Percentiles rank a stretch among this genome's conserved stretches.
Evolutionary conservation across 2,888 invertebrate species (phyloP).

Genomic region (Lottia gigantea): DNA sequence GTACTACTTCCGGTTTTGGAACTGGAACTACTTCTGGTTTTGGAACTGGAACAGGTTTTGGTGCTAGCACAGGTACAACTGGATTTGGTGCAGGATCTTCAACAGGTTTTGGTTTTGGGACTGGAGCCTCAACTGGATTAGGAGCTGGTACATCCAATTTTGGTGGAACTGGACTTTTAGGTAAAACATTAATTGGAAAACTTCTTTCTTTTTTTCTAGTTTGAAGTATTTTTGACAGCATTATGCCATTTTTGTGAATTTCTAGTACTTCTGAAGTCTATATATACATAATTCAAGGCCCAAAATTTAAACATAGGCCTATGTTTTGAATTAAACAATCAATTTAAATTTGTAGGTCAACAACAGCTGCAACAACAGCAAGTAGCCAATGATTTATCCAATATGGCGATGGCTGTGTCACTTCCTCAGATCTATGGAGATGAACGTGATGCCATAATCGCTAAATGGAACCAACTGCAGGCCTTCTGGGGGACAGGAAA

Average conservation of each 20-base stretch:
- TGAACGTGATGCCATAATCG: constrained; percentile 91
- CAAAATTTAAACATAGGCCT: too few species aligned
- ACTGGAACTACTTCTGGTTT: constrained; percentile 27
- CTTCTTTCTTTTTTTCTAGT: too few species aligned
- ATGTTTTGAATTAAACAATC: neutral
- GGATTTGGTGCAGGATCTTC: constrained; percentile 33
- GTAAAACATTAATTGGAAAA: constrained; percentile 12
- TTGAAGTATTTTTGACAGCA: too few species aligned
- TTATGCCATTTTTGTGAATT: too few species aligned
- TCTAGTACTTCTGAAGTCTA: too few species aligned
- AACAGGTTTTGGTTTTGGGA: constrained; percentile 21
- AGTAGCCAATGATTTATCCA: constrained; percentile 44
- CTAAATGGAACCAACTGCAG: constrained; percentile 95
- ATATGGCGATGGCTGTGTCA: constrained; percentile 65
- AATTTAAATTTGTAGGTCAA: constrained; percentile 5
- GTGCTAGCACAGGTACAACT: constrained; percentile 24
- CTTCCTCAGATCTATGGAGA: constrained; percentile 83
- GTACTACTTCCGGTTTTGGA: constrained; percentile 29
- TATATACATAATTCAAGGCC: too few species aligned
- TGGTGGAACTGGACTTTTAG: constrained; percentile 18
- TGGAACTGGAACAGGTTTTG: constrained; percentile 29
- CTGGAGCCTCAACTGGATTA: constrained; percentile 11
- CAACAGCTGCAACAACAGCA: constrained; percentile 44
- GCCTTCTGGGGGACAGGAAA: constrained; percentile 75
- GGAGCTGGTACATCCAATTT: constrained; percentile 16